A percentile compares a stretch with the other conserved stretches of the same genome.
These are phyloP conservation scores for Acanthornis magna DNA, from an alignment of 2,797 vertebrate species.

Conservation along the genomic window DNA sequence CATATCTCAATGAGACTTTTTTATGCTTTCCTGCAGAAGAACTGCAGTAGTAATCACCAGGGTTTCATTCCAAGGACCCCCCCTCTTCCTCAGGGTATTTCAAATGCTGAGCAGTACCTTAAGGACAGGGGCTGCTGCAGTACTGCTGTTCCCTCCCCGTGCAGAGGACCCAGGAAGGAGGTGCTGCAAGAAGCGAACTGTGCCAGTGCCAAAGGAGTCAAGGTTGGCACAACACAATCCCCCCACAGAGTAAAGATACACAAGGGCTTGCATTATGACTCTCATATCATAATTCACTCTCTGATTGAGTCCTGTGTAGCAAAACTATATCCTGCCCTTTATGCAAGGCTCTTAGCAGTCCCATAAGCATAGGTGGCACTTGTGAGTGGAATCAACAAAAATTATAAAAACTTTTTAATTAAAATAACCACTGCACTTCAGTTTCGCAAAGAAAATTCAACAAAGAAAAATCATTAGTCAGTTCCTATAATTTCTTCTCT, in stretches of 20 bases:
- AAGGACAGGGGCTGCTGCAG: neutral
- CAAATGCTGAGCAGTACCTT: neutral
- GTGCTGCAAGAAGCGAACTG: neutral
- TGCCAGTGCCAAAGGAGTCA: neutral
- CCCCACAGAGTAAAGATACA: neutral
- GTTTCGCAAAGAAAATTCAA: neutral
- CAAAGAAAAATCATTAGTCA: neutral
- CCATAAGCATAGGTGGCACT: neutral
- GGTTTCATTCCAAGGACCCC: neutral
- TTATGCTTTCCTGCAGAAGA: neutral
- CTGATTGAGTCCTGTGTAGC: neutral
- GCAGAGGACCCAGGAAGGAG: neutral
- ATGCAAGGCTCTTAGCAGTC: neutral
- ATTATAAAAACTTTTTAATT: neutral
- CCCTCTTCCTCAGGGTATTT: neutral
- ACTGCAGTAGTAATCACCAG: neutral
- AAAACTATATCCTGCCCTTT: neutral
- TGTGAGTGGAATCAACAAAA: neutral
- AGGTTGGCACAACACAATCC: neutral
- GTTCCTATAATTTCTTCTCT: neutral
- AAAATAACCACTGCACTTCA: neutral
- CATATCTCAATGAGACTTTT: neutral
- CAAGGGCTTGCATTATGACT: neutral
- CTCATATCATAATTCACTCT: neutral
- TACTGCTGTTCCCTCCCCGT: neutral